Percentiles rank a stretch among this genome's conserved stretches.
phyloP scores from a whole-genome alignment of 1,140 invertebrate species.

The Holotrichia oblita region DNA sequence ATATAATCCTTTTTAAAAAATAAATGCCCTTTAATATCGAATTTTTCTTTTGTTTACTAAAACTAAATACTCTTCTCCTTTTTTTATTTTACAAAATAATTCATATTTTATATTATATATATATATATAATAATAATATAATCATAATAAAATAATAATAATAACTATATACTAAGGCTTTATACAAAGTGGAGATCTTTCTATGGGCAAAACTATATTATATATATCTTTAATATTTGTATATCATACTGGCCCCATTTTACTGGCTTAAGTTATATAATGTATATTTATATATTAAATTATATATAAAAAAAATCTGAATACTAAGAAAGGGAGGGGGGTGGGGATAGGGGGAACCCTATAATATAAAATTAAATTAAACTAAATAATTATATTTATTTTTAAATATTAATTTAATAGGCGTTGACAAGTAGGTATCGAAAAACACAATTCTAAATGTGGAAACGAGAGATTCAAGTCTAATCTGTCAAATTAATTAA shows the following conservation, averaged over 20 bases:
- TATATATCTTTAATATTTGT: constrained; percentile 15
- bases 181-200: constrained; percentile 21
- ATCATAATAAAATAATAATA: background rate
- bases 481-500: background rate
- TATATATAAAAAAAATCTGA: constrained; percentile 7
- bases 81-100: background rate
- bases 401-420: background rate
- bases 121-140: background rate
- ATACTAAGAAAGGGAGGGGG: background rate
- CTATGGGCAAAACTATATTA: background rate
- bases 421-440: background rate
- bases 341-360: too few relatives aligned
- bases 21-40: background rate
- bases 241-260: constrained; percentile 26
- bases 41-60: background rate
- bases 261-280: constrained; percentile 33
- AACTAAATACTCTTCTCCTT: background rate
- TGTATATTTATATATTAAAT: background rate
- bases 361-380: constrained; percentile 20
- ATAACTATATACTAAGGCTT: background rate
- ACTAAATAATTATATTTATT: background rate
- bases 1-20: background rate
- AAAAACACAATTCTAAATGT: too few relatives aligned
- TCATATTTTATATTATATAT: too few relatives aligned
- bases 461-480: background rate